A percentile compares a stretch with the other conserved stretches of the same genome.
Evolutionary conservation across 2,888 invertebrate species (phyloP).

Genomic region (Pollenia labialis): DNA sequence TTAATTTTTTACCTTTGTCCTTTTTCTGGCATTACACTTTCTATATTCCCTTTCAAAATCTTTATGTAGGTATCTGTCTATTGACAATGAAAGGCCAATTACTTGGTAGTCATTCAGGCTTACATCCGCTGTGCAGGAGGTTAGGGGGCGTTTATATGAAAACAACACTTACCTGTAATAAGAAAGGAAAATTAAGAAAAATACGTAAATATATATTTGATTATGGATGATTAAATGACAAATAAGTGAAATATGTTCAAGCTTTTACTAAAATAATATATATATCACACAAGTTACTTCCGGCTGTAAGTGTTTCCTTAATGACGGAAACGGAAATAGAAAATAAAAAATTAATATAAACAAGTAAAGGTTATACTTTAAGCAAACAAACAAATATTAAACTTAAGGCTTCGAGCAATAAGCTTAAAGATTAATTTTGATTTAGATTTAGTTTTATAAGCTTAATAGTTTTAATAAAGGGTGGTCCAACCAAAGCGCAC

Average conservation of each 20-base stretch:
- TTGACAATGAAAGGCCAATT: slow-evolving; percentile 7
- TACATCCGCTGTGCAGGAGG: neutral
- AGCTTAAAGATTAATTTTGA: too few relatives aligned
- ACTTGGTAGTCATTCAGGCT: neutral
- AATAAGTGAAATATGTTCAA: slow-evolving; percentile 20
- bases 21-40: neutral
- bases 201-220: neutral
- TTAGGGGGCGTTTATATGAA: slow-evolving; percentile 1
- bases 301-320: slow-evolving; percentile 41
- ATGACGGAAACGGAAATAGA: slow-evolving; percentile 57
- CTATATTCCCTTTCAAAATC: neutral
- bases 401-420: too few relatives aligned
- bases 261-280: neutral
- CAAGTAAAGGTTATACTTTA: too few relatives aligned
- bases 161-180: neutral
- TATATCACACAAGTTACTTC: slow-evolving; percentile 42
- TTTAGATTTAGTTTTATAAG: too few relatives aligned
- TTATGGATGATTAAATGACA: neutral
- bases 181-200: neutral
- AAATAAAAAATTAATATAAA: neutral
- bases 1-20: neutral
- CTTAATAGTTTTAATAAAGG: too few relatives aligned
- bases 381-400: too few relatives aligned
- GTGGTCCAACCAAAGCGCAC: too few relatives aligned
- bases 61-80: too few relatives aligned